Conservation (phyloP, 2,888 invertebrate species). For the Abscondita cerata region DNA sequence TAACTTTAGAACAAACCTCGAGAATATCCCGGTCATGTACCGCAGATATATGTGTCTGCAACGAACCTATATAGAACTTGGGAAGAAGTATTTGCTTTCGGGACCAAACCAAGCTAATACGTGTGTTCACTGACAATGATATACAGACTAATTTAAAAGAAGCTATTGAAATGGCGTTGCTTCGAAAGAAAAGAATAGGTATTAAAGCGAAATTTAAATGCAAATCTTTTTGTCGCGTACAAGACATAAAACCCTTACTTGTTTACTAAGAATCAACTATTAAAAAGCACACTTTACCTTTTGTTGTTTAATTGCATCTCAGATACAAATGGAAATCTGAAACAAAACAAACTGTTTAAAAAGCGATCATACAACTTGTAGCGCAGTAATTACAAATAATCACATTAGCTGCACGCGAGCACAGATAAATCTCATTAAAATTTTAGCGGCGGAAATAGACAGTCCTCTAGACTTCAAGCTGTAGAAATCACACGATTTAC, state of each 20-base stretch:
- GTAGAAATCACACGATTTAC: conserved; percentile 29
- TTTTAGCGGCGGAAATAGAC: conserved; percentile 27
- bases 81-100: conserved; percentile 34
- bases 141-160: conserved; percentile 43
- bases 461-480: conserved; percentile 21
- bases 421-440: conserved; percentile 24
- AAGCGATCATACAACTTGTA: conserved; percentile 2
- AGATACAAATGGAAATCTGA: conserved; percentile 8
- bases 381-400: conserved; percentile 1
- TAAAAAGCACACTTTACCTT: neutral
- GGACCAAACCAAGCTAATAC: conserved; percentile 35
- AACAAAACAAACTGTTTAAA: conserved; percentile 10
- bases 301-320: neutral
- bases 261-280: conserved; percentile 3
- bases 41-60: conserved; percentile 35
- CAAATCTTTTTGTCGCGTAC: no score
- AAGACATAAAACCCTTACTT: conserved; percentile 23
- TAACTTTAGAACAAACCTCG: conserved; percentile 31
- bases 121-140: conserved; percentile 43
- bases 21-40: conserved; percentile 32
- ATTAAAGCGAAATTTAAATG: conserved; percentile 24
- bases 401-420: conserved; percentile 4
- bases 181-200: conserved; percentile 22
- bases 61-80: conserved; percentile 31
- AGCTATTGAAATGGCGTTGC: conserved; percentile 24